phyloP scores from a whole-genome alignment of 2,888 invertebrate species.

The Asteroscopus sphinx region DNA sequence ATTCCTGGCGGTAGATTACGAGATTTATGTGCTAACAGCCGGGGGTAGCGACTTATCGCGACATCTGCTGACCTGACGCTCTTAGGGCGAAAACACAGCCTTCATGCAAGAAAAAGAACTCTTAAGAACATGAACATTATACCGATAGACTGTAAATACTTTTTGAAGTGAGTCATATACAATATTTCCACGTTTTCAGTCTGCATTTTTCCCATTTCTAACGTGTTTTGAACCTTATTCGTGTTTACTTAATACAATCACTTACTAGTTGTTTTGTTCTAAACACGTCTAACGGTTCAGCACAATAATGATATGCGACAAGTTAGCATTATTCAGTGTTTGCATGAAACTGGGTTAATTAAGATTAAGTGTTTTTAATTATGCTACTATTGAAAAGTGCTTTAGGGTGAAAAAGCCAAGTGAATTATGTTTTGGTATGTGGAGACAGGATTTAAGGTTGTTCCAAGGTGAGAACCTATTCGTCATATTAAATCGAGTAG shows the following conservation, averaged over 20 bases:
- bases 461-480: too few relatives aligned
- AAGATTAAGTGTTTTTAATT: slow-evolving; percentile 53
- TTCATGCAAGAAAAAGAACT: slow-evolving; percentile 17
- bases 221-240: slow-evolving; percentile 3
- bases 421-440: slow-evolving; percentile 10
- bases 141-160: not conserved
- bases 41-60: slow-evolving; percentile 63
- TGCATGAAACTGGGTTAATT: slow-evolving; percentile 53
- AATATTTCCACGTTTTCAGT: not conserved
- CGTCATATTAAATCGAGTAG: too few relatives aligned
- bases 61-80: slow-evolving; percentile 73
- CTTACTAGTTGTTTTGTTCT: slow-evolving; percentile 3
- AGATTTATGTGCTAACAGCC: slow-evolving; percentile 78
- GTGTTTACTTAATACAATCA: slow-evolving; percentile 13
- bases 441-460: not conserved
- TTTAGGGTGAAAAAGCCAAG: slow-evolving; percentile 23
- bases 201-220: slow-evolving; percentile 2
- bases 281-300: slow-evolving; percentile 28
- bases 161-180: not conserved
- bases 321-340: slow-evolving; percentile 45
- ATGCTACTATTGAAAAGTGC: slow-evolving; percentile 40
- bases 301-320: slow-evolving; percentile 50
- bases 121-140: not conserved
- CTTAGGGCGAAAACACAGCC: slow-evolving; percentile 47
- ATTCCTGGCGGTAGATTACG: slow-evolving; percentile 70